Percentiles rank a stretch among this genome's conserved stretches.
phyloP scores from a whole-genome alignment of 1,140 invertebrate species.

The Tetragnatha versicolor region DNA sequence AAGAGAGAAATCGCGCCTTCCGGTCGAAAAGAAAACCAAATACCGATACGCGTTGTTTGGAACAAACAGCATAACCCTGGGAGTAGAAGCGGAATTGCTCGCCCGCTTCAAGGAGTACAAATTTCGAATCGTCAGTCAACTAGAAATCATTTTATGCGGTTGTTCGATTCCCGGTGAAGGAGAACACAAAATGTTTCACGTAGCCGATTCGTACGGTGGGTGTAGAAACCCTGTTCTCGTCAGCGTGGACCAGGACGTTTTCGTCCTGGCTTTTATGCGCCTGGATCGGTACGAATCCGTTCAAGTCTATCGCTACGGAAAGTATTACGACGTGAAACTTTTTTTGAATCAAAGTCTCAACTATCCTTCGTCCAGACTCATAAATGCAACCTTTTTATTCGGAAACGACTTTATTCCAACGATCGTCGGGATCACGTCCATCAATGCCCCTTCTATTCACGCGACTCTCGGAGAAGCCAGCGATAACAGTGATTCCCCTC shows the following conservation, averaged over 20 bases:
- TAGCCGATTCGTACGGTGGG: background rate
- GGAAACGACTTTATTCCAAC: slow-evolving; percentile 10
- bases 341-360: background rate
- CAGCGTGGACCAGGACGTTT: slow-evolving; percentile 5
- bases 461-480: too few species aligned
- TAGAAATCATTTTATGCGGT: background rate
- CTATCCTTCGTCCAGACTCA: background rate
- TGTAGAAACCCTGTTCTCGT: slow-evolving; percentile 4
- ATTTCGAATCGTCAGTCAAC: background rate
- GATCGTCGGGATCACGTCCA: background rate
- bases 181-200: slow-evolving; percentile 15
- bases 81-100: background rate
- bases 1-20: background rate
- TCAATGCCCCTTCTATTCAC: background rate
- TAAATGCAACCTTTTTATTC: background rate
- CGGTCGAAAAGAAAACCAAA: background rate
- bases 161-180: slow-evolving; percentile 17
- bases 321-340: background rate
- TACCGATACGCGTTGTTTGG: slow-evolving; percentile 1
- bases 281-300: background rate
- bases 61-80: background rate
- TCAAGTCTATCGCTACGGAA: background rate
- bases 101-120: background rate
- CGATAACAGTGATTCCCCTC: background rate
- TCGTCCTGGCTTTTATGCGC: background rate